Percentiles rank a stretch among this genome's conserved stretches.
Evolutionary conservation across 2,797 vertebrate genomes (phyloP).

Genomic region (Ptychadena robeensis): DNA sequence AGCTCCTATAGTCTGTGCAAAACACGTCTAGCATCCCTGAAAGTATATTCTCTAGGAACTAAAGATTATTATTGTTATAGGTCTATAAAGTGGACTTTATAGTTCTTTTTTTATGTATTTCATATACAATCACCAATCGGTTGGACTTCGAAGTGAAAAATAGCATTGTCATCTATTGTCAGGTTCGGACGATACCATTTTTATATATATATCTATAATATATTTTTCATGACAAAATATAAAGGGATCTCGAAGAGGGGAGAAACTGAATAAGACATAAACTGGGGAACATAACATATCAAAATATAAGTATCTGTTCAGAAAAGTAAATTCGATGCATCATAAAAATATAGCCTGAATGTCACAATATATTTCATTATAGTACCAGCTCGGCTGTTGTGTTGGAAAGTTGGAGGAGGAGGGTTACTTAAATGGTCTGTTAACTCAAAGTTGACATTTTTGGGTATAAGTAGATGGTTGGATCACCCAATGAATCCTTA

Average conservation of each 20-base stretch:
- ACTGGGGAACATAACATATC: slow-evolving; percentile 56
- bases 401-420: not conserved
- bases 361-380: slow-evolving; percentile 69
- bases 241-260: slow-evolving; percentile 19
- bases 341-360: slow-evolving; percentile 68
- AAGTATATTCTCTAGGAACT: slow-evolving; percentile 68
- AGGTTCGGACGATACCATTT: slow-evolving; percentile 8
- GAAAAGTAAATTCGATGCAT: slow-evolving; percentile 63
- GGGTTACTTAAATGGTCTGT: not conserved
- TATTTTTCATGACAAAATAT: slow-evolving; percentile 32
- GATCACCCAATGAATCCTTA: not conserved
- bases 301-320: slow-evolving; percentile 64
- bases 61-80: slow-evolving; percentile 55
- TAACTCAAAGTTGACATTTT: not conserved
- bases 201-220: slow-evolving; percentile 1
- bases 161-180: not conserved
- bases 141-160: slow-evolving; percentile 21
- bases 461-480: not conserved
- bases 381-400: not conserved
- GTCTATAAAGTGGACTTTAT: slow-evolving; percentile 2
- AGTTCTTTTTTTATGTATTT: not conserved
- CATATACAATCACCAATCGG: slow-evolving; percentile 17
- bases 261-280: slow-evolving; percentile 17
- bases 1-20: slow-evolving; percentile 71
- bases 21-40: slow-evolving; percentile 59